Evolutionary conservation across 2,797 vertebrate species (phyloP).

Genomic region (Enteromius trimaculatus): DNA sequence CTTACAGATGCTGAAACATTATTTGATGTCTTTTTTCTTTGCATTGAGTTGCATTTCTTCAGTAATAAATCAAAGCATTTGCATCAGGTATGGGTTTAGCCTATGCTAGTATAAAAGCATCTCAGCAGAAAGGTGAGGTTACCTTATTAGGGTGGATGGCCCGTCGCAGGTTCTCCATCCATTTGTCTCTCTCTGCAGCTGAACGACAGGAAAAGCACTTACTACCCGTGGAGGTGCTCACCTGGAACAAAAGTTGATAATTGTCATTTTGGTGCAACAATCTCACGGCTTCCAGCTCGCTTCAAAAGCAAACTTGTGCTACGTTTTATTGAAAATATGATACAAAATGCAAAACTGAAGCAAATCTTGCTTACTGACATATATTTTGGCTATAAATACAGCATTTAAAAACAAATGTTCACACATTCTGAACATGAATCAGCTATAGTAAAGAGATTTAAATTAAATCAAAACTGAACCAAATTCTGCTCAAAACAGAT

Average conservation of each 20-base stretch:
- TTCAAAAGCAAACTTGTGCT: not conserved
- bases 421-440: not conserved
- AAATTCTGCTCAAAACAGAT: not conserved
- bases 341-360: not conserved
- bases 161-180: constrained; percentile 98
- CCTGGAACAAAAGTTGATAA: constrained; percentile 72
- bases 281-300: not conserved
- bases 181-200: constrained; percentile 97
- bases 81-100: not conserved
- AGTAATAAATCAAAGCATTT: not conserved
- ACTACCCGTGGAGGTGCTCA: constrained; percentile 96
- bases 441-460: not conserved
- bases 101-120: not conserved
- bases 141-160: constrained; percentile 99
- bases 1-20: constrained; percentile 15
- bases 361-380: not conserved
- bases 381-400: not conserved
- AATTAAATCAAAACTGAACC: not conserved
- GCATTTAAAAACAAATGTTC: not conserved
- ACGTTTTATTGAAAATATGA: not conserved
- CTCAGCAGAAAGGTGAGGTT: constrained; percentile 16
- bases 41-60: constrained; percentile 4
- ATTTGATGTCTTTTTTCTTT: not conserved
- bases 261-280: constrained; percentile 21
- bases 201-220: constrained; percentile 99